phyloP scores from a whole-genome alignment of 2,888 invertebrate genomes.

The Allolobophora icterica region DNA sequence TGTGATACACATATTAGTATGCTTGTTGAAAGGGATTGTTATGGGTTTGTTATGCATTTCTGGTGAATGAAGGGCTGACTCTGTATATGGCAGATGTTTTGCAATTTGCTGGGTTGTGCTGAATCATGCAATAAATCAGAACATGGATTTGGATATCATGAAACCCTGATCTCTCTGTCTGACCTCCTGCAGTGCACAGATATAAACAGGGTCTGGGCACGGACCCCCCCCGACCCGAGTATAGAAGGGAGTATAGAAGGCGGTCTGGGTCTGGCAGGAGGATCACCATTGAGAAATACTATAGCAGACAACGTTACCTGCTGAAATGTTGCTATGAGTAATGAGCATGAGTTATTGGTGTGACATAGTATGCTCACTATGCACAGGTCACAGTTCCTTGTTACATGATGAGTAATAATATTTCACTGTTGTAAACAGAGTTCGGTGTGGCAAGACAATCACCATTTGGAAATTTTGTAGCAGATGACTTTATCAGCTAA shows the following conservation, averaged over 20 bases:
- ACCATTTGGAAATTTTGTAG: too few species aligned
- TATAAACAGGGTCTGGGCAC: neutral
- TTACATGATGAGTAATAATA: too few species aligned
- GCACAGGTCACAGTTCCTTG: neutral
- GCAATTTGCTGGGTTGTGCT: too few species aligned
- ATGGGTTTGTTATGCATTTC: neutral
- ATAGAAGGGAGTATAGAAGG: too few species aligned
- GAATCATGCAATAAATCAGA: too few species aligned
- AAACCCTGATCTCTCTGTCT: neutral
- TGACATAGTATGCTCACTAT: too few species aligned
- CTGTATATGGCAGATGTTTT: too few species aligned
- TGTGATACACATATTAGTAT: neutral
- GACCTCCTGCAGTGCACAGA: neutral
- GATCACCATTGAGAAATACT: neutral
- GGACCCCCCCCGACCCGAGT: too few species aligned
- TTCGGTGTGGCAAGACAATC: too few species aligned
- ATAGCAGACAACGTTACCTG: neutral
- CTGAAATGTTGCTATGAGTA: neutral
- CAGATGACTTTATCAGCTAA: too few species aligned
- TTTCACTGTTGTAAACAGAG: too few species aligned
- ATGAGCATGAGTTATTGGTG: neutral
- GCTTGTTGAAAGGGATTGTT: neutral
- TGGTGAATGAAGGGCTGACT: too few species aligned
- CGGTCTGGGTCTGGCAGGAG: neutral
- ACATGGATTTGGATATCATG: constrained; percentile 6